Evolutionary conservation across 1,140 invertebrate species (phyloP), one percentile per base, ranked within the genome.

Genomic region (Stegodyphus mimosarum): DNA sequence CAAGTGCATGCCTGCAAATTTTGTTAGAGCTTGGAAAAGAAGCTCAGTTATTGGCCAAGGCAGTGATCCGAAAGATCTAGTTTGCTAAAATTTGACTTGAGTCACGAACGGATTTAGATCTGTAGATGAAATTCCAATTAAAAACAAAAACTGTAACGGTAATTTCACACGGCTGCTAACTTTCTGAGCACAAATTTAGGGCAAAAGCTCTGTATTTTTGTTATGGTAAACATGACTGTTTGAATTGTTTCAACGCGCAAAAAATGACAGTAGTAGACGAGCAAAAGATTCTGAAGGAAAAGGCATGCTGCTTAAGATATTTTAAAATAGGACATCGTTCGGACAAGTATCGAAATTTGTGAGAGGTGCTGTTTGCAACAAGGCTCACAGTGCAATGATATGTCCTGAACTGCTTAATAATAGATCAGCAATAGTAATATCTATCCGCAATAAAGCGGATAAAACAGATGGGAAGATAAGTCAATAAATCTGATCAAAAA

Each of bases 1-100:
- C n/a, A 90, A 89, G 5, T 88, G 89, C 18, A 49, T 91, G 7
- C 89, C 90, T 17, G 88, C 88, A 49, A 88, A 90, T 3, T 70
- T 88, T 15, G 77, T 90, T 15, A 75, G 87, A 10, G 83, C 83
- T 5, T 90, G 89, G 89, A 87, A 90, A n/a, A 55, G 13, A 55
- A 55, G 53, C 53, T 55, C 53, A 55, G 7, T 7, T 7, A 55
- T 13, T 33, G 55, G 50, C 17, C 74, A 60, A 33, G 0, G 15
- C 18, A 33, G 52, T 6, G 75, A 64, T 49, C 17, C 63, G 13
- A 77, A 50, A 51, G 63, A 55, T 11, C 63, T n/a, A 77, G 18
- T 75, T 55, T 55, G 13, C 13, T 55, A 18, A 53, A 60, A 55
- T 77, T 77, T 33, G 4, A 33, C 18, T 7, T 64, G 63, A n/a